Conservation (phyloP, 2,888 invertebrate genomes). For the Agrotis puta region DNA sequence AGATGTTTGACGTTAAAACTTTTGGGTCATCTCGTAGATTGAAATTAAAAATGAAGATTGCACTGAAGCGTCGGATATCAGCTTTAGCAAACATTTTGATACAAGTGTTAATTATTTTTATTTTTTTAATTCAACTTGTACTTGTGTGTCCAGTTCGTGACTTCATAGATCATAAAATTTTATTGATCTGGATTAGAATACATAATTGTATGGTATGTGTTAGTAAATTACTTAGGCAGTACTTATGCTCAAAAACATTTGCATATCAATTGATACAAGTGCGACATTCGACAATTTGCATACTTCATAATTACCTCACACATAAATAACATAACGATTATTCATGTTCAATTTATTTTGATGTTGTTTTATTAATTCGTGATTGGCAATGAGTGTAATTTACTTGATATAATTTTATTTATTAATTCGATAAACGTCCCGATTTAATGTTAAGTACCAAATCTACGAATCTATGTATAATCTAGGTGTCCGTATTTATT, state of each 20-base stretch:
- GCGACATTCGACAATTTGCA: not conserved
- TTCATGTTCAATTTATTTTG: not conserved
- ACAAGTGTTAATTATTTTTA: not conserved
- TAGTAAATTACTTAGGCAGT: not conserved
- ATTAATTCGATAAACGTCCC: no score
- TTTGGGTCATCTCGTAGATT: no score
- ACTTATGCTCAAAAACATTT: not conserved
- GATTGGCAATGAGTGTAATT: no score
- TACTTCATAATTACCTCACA: not conserved
- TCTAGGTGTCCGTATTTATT: no score
- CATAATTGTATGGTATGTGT: no score
- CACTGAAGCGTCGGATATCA: not conserved
- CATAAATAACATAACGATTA: not conserved
- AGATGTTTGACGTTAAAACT: no score
- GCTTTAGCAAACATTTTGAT: not conserved
- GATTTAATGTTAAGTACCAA: no score
- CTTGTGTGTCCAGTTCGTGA: not conserved
- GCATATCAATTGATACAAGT: not conserved
- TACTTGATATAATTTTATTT: no score
- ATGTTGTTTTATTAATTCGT: no score
- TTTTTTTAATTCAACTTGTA: not conserved
- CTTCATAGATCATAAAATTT: not conserved
- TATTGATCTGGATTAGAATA: no score
- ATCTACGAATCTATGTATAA: no score
- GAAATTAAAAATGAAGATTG: no score